Evolutionary conservation across 2,888 invertebrate genomes (phyloP).

Genomic region (Drosophila eohydei): DNA sequence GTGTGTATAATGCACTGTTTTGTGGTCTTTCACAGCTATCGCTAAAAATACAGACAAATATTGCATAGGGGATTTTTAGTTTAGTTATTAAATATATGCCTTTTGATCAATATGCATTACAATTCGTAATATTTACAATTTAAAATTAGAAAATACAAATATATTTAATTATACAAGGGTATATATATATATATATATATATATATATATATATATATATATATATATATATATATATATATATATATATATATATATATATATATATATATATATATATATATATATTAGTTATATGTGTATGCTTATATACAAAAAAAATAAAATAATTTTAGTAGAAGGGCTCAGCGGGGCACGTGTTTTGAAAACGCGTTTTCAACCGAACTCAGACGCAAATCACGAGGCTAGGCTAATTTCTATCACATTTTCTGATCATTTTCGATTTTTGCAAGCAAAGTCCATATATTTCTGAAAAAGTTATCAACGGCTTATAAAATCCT

Average conservation of each 20-base stretch:
- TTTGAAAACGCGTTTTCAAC: constrained; percentile 42
- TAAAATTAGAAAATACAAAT: constrained; percentile 37
- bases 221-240: constrained; percentile 13
- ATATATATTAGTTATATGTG: constrained; percentile 15
- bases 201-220: constrained; percentile 13
- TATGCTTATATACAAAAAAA: constrained; percentile 43
- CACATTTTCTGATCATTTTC: constrained; percentile 52
- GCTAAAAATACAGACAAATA: constrained; percentile 15
- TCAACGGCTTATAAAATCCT: constrained; percentile 57
- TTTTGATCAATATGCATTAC: constrained; percentile 9
- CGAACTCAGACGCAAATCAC: constrained; percentile 44
- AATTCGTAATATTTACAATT: constrained; percentile 61
- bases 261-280: constrained; percentile 14
- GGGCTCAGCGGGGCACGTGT: constrained; percentile 32
- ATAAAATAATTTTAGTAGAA: constrained; percentile 28
- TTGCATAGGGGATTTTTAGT: constrained; percentile 3
- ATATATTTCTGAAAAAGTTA: constrained; percentile 51
- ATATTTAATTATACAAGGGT: constrained; percentile 17
- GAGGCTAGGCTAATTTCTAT: constrained; percentile 63
- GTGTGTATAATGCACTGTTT: constrained; percentile 12
- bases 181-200: constrained; percentile 7
- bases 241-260: constrained; percentile 13
- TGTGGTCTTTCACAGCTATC: constrained; percentile 25
- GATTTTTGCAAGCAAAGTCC: constrained; percentile 27
- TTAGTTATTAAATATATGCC: constrained; percentile 1